Evolutionary conservation across 2,797 vertebrate species (phyloP), one percentile per base, ranked within the genome.

Genomic region (Huso huso): DNA sequence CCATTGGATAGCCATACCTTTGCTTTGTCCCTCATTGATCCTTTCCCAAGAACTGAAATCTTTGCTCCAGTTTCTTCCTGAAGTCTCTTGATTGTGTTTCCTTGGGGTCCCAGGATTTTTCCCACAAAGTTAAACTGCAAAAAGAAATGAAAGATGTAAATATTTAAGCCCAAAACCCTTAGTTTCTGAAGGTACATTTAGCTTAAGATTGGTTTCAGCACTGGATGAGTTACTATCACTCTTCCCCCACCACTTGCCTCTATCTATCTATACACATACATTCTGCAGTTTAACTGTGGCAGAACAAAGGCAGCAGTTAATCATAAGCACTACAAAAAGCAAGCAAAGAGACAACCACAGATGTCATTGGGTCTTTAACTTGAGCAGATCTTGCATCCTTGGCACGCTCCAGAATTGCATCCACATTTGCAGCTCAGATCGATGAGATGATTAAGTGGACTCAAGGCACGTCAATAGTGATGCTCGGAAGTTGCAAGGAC

Each of bases 31-130:
- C 96, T 92, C 97, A 99, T 99, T 0, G 96, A 99, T 0, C 97
- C 97, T 76, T 97, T 99, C 0, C 97, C 97, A 70, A 99, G 82
- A 49, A 99, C 95, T 0, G 96, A 98, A 67, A 99, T 98, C 79
- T 98, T 99, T 11, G 97, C 95, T 49, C 95, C 95, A 0, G 96
- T 98, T 69, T 99, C 97, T 62, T 99, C 96, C 74, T 99, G 97
- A 6, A 99, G 90, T 64, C 97, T 92, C 75, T 98, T 99, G 74
- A 99, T 97, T 63, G 96, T 97, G 87, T 93, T 98, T n/a, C 97
- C 97, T 80, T 97, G 95, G 8, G 97, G 96, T 69, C 97, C 97
- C 76, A 99, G 83, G 76, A 99, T 95, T 81, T 98, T 99, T 3
- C 97, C 97, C 48, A 99, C 96, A 72, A 99, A 99, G 79, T 99